Evolutionary conservation across 2,888 invertebrate genomes (phyloP), one percentile per base, ranked within the genome.

Genomic region (Meganola albula): DNA sequence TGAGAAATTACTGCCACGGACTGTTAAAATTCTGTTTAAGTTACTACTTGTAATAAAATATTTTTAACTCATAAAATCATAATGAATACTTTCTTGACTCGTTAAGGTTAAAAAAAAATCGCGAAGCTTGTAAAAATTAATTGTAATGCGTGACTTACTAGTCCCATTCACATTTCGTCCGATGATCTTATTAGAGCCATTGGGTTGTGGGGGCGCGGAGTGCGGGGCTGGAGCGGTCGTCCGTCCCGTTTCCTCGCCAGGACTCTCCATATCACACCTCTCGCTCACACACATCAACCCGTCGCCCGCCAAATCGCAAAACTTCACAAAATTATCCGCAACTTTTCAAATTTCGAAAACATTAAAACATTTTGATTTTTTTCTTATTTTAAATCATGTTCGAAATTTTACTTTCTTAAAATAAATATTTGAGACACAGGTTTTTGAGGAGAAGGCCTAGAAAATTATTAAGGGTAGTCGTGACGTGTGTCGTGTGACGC

Each of bases 111-210:
- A 20, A 27, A 37, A 44, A 44, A 42, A 45, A 42, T 34, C 25
- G 33, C 16, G 20, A 44, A 37, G 31, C 26, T 34, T 50, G 50
- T 44, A 53, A 42, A 50, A 53, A 62, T 41, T 43, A 57, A 44
- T 49, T 47, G 40, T 46, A 44, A 51, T 40, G 37, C 39, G 73
- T 72, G 74, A 87, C 89, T 88, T 79, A 90, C 89, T 88, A 72
- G 89, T 90, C 56, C 89, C 89, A 79, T 90, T 90, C 74, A 88
- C 83, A 69, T 90, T 90, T 61, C 89, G 85, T 63, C 89, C 89
- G 78, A 89, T 88, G 61, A 89, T 88, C 78, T 89, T 89, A 74
- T 87, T 86, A 69, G 88, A 87, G 48, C 87, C 86, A 46, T 88
- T 88, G 44, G 85, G 74, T 44, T 84, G 79, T 46, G 54, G 37